Conservation (phyloP, 2,113 vertebrate genomes). For the Trochalopteron elliotii region DNA sequence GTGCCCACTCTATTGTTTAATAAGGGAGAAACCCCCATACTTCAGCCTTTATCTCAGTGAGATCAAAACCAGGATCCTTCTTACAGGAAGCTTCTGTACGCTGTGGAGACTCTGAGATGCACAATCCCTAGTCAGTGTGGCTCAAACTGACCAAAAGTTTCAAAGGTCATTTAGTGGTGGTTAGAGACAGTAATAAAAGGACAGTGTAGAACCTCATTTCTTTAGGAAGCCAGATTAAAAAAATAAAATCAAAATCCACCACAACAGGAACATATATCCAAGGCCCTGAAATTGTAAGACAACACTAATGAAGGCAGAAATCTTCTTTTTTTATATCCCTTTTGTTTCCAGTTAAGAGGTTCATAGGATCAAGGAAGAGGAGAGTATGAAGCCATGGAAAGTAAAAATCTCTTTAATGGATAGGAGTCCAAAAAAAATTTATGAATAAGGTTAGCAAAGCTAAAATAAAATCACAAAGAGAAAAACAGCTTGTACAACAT, state of each 20-base stretch:
- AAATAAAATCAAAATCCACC: background rate
- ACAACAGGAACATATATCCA: background rate
- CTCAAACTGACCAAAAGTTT: background rate
- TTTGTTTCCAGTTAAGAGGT: background rate
- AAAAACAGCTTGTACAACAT: background rate
- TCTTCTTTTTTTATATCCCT: background rate
- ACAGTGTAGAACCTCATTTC: background rate
- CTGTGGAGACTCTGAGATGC: background rate
- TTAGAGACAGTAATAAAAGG: background rate
- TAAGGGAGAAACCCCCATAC: background rate
- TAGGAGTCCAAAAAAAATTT: background rate
- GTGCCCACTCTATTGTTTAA: background rate
- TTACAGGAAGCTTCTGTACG: background rate
- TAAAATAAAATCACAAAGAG: background rate
- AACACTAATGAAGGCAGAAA: background rate
- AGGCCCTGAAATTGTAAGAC: background rate
- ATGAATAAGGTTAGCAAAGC: background rate
- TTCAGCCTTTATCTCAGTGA: background rate
- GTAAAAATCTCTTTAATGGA: background rate
- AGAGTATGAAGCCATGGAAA: background rate
- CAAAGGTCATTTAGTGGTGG: background rate
- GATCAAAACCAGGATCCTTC: background rate
- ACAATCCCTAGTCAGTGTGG: background rate
- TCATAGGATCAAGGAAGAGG: background rate
- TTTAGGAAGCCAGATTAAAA: background rate